Percentiles rank a stretch among this genome's conserved stretches.
phyloP scores from a whole-genome alignment of 2,888 invertebrate species.

The Plebejus anna region DNA sequence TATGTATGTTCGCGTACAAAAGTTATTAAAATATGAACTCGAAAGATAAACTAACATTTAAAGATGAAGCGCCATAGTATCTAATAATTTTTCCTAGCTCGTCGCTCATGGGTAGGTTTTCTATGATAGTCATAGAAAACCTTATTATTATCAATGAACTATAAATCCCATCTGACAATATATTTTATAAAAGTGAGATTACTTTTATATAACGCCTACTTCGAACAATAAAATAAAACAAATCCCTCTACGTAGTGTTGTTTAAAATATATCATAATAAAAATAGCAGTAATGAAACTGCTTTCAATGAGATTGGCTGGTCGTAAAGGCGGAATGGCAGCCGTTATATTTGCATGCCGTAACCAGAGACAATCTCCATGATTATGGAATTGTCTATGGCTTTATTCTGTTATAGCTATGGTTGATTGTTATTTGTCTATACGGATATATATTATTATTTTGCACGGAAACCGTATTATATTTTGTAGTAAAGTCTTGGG shows the following conservation, averaged over 20 bases:
- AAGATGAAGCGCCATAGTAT: no score
- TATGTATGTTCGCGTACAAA: no score
- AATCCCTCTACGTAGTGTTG: neutral
- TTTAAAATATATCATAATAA: conserved; percentile 20
- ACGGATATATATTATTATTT: neutral
- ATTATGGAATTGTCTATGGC: neutral
- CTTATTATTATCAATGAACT: neutral
- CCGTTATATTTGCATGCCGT: conserved; percentile 14
- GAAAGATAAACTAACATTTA: no score
- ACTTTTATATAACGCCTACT: neutral
- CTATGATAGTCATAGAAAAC: neutral
- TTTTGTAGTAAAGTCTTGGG: neutral
- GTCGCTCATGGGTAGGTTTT: no score
- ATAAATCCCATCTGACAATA: neutral
- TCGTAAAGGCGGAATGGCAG: conserved; percentile 6
- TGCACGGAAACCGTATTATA: neutral
- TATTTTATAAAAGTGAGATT: neutral
- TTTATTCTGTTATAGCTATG: neutral
- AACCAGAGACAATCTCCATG: neutral
- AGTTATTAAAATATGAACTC: no score
- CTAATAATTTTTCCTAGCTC: no score
- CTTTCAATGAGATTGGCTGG: conserved; percentile 16
- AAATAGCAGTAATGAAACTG: conserved; percentile 9
- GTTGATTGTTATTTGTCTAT: neutral
- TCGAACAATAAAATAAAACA: neutral